Evolutionary conservation across 2,113 vertebrate genomes (phyloP).

Genomic region (Psittacara wagleri): DNA sequence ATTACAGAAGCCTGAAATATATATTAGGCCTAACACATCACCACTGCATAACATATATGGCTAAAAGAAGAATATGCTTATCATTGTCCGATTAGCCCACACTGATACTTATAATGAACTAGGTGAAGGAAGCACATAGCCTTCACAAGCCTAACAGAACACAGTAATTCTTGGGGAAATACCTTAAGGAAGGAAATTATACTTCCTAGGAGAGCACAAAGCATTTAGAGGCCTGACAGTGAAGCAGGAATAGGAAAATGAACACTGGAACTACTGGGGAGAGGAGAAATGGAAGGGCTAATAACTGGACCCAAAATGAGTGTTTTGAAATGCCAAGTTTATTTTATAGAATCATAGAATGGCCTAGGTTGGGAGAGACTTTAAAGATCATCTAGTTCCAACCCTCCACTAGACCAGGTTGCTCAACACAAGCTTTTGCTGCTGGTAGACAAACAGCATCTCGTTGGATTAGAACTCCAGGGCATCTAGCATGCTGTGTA

Average conservation of each 20-base stretch:
- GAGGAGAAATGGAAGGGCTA: neutral
- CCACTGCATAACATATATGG: fast-evolving
- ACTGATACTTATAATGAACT: neutral
- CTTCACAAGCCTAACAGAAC: neutral
- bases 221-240: neutral
- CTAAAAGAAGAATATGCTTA: neutral
- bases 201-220: neutral
- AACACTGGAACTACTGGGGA: neutral
- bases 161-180: neutral
- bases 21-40: neutral
- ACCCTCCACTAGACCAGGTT: neutral
- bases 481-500: fast-evolving
- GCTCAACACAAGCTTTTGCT: neutral
- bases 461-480: neutral
- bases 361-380: neutral
- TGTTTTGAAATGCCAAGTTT: neutral
- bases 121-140: neutral
- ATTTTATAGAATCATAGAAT: neutral
- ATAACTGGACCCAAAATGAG: neutral
- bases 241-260: neutral
- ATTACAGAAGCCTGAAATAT: neutral
- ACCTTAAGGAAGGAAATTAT: neutral
- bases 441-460: neutral
- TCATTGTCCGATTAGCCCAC: neutral
- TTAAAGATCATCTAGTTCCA: neutral